These are phyloP conservation scores for Megalopta genalis DNA, from an alignment of 1,140 invertebrate genomes.

Conservation along the genomic window DNA sequence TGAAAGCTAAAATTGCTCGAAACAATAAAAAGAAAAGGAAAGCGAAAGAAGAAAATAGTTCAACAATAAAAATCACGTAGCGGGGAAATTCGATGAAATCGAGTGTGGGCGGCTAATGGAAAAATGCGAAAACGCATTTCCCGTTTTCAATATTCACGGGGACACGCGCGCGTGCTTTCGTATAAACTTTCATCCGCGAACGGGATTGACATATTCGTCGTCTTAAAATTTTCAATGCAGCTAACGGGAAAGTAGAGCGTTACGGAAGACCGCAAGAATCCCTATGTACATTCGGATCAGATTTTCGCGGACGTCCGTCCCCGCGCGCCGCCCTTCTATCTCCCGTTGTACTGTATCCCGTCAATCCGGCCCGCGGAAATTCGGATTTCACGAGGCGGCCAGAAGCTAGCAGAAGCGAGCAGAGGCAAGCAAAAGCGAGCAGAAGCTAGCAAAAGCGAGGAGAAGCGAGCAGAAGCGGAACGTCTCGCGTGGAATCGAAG, in stretches of 20 bases:
- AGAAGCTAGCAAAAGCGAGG: no score
- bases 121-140: not conserved
- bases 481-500: not conserved
- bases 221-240: conserved; percentile 51
- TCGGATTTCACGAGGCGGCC: not conserved
- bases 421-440: no score
- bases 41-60: no score
- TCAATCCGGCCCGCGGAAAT: conserved; percentile 9
- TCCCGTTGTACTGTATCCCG: not conserved
- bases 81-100: no score
- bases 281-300: conserved; percentile 36
- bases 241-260: conserved; percentile 1
- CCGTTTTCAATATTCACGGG: conserved; percentile 20
- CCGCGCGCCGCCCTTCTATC: not conserved
- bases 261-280: conserved; percentile 14
- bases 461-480: not conserved
- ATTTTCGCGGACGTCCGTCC: conserved; percentile 21
- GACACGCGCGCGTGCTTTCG: not conserved
- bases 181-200: conserved; percentile 26
- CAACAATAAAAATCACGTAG: no score
- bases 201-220: conserved; percentile 37
- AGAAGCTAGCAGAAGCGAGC: no score
- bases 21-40: no score
- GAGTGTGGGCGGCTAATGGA: no score
- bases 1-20: no score